These are phyloP conservation scores for Hippoglossus hippoglossus DNA, from an alignment of 2,797 vertebrate species.

Conservation along the genomic window DNA sequence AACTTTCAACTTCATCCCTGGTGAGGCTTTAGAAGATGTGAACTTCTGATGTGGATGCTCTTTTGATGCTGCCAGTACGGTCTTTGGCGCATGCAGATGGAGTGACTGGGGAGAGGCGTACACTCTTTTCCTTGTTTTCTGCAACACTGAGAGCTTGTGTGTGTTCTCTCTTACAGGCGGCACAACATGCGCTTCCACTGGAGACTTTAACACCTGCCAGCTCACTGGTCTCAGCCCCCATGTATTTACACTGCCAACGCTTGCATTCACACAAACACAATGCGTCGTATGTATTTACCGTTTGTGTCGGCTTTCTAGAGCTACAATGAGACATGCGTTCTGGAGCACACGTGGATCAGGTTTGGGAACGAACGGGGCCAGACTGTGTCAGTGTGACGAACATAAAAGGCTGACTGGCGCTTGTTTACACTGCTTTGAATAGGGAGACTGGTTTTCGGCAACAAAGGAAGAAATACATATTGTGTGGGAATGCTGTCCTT, in stretches of 20 bases:
- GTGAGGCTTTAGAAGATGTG: constrained; percentile 38
- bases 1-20: constrained; percentile 19
- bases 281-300: neutral
- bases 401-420: constrained; percentile 49
- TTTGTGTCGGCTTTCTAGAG: neutral
- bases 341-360: too few species aligned
- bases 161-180: constrained; percentile 51
- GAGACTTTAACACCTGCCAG: constrained; percentile 66
- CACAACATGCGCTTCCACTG: constrained; percentile 20
- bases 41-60: constrained; percentile 37
- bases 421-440: constrained; percentile 58
- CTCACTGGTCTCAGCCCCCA: constrained; percentile 51
- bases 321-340: neutral
- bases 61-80: constrained; percentile 33
- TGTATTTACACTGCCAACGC: constrained; percentile 41
- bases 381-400: constrained; percentile 37
- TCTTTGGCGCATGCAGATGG: constrained; percentile 38
- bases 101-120: constrained; percentile 21
- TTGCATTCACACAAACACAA: constrained; percentile 7
- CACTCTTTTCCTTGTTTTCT: constrained; percentile 45
- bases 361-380: constrained; percentile 27
- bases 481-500: constrained; percentile 48
- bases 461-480: constrained; percentile 33
- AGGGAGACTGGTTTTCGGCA: constrained; percentile 35
- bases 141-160: constrained; percentile 31